Evolutionary conservation across 2,113 vertebrate species (phyloP).

Genomic region (Misgurnus mizolepis): DNA sequence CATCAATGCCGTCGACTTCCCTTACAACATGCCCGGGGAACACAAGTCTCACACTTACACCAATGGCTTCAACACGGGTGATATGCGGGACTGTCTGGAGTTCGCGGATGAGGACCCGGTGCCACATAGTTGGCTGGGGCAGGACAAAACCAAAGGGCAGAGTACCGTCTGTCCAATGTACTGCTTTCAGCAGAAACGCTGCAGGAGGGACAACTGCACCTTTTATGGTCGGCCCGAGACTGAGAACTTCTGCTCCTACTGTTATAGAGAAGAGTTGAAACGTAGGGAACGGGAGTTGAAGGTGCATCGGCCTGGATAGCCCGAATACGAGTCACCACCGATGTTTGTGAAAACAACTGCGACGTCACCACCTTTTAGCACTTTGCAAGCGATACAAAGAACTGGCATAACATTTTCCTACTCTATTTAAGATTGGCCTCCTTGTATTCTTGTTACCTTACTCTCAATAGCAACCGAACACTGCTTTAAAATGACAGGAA

Average conservation of each 20-base stretch:
- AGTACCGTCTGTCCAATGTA: slow-evolving; percentile 82
- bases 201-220: slow-evolving; percentile 94
- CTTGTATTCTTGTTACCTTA: slow-evolving; percentile 67
- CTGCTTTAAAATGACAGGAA: slow-evolving; percentile 66
- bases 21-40: slow-evolving; percentile 84
- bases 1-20: slow-evolving; percentile 75
- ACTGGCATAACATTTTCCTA: slow-evolving; percentile 67
- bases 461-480: slow-evolving; percentile 63
- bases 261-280: slow-evolving; percentile 94
- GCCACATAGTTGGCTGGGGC: slow-evolving; percentile 81
- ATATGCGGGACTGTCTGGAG: slow-evolving; percentile 87
- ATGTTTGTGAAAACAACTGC: slow-evolving; percentile 22
- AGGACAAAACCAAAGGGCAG: slow-evolving; percentile 85
- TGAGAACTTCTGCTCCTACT: slow-evolving; percentile 96
- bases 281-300: slow-evolving; percentile 86
- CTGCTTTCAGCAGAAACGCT: slow-evolving; percentile 90
- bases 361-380: slow-evolving; percentile 63
- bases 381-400: slow-evolving; percentile 64
- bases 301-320: slow-evolving; percentile 78
- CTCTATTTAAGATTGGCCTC: slow-evolving; percentile 67
- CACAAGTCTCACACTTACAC: slow-evolving; percentile 95
- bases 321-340: slow-evolving; percentile 33
- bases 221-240: slow-evolving; percentile 97
- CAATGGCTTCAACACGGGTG: slow-evolving; percentile 84
- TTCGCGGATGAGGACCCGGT: slow-evolving; percentile 88